These are phyloP conservation scores for Plutella xylostella DNA, from an alignment of 2,888 invertebrate species.

Conservation along the genomic window DNA sequence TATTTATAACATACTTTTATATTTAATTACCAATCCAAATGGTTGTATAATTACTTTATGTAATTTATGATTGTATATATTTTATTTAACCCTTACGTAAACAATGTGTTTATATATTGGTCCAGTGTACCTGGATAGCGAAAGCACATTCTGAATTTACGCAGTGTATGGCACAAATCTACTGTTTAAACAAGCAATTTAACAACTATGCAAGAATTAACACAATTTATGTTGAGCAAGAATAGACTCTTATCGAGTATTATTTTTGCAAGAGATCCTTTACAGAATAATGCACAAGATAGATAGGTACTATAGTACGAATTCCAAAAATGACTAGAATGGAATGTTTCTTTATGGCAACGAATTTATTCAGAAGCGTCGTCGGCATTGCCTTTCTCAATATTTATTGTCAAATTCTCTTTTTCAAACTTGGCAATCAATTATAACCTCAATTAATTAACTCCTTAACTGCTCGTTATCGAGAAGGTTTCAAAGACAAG, in stretches of 20 bases:
- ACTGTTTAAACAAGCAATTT: conserved; percentile 23
- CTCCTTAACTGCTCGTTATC: too few species aligned
- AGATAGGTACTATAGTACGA: not conserved
- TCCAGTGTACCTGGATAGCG: conserved; percentile 55
- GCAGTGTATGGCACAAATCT: conserved; percentile 34
- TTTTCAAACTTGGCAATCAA: too few species aligned
- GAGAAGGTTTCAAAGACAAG: too few species aligned
- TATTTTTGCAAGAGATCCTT: conserved; percentile 4
- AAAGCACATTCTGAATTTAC: conserved; percentile 27
- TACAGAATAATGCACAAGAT: not conserved
- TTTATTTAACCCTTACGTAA: conserved; percentile 46
- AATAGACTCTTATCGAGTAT: conserved; percentile 32
- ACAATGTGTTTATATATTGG: conserved; percentile 54
- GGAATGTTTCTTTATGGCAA: conserved; percentile 58
- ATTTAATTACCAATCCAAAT: conserved; percentile 60
- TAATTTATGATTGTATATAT: conserved; percentile 43
- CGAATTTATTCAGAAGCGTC: conserved; percentile 15
- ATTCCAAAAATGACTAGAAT: conserved; percentile 50
- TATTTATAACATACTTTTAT: conserved; percentile 49
- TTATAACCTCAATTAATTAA: too few species aligned
- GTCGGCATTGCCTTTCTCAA: not conserved
- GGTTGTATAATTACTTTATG: conserved; percentile 41
- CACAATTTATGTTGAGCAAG: conserved; percentile 60
- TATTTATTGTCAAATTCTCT: conserved; percentile 5
- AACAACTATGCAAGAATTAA: conserved; percentile 49